Percentiles rank a stretch among this genome's conserved stretches.
Conservation (phyloP, 2,113 vertebrate species). For the Anhinga rufa region DNA sequence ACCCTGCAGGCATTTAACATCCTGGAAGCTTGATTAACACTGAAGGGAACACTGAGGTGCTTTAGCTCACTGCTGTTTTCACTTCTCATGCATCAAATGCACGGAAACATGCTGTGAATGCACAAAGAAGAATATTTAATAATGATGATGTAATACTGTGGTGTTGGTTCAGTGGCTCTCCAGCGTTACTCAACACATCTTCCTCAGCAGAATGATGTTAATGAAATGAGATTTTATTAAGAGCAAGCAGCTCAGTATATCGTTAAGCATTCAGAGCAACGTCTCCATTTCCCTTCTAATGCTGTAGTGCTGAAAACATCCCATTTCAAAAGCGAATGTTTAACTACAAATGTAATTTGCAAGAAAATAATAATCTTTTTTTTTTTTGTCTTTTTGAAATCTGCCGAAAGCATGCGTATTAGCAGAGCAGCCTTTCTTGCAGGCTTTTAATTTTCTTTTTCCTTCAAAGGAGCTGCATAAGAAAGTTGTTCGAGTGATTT, state of each 20-base stretch:
- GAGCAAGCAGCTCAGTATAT: not conserved
- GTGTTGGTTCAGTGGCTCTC: not conserved
- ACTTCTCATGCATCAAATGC: not conserved
- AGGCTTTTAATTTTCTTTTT: not conserved
- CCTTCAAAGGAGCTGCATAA: not conserved
- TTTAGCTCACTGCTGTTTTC: not conserved
- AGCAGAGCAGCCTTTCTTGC: not conserved
- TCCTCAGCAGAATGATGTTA: slow-evolving; percentile 43
- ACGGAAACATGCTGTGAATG: not conserved
- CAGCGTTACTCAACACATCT: not conserved
- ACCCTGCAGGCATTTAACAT: slow-evolving; percentile 6
- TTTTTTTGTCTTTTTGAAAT: not conserved
- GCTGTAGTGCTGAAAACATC: slow-evolving; percentile 5
- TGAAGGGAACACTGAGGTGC: not conserved
- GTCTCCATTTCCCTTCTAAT: not conserved
- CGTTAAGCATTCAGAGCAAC: not conserved
- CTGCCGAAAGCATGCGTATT: not conserved
- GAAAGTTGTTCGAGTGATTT: slow-evolving; percentile 6
- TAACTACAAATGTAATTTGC: slow-evolving; percentile 42
- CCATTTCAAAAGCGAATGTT: not conserved
- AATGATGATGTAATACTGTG: not conserved
- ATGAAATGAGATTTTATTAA: slow-evolving; percentile 63
- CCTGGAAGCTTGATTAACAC: not conserved
- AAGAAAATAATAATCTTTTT: not conserved
- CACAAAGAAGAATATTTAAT: slow-evolving; percentile 35